Conservation (phyloP, 1,140 invertebrate species). For the Antheraea mylitta region DNA sequence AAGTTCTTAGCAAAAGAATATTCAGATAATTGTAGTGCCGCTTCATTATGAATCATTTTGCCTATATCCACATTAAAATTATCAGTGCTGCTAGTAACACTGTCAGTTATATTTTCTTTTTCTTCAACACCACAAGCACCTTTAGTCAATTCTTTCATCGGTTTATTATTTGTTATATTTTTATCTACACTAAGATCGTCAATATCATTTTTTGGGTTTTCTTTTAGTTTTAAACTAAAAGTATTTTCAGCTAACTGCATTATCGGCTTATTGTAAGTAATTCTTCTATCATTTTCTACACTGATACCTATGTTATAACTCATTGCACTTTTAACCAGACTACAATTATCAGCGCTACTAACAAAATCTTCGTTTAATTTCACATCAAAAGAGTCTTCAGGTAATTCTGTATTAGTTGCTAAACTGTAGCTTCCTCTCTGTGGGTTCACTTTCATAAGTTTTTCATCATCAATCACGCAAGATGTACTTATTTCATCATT, state of each 20-base stretch:
- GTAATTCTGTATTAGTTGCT: constrained; percentile 3
- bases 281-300: not conserved
- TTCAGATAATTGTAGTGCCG: not conserved
- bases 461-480: not conserved
- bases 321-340: not conserved
- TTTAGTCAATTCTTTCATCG: not conserved
- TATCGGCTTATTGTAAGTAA: not conserved
- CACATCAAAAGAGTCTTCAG: not conserved
- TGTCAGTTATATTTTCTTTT: not conserved
- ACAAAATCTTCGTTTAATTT: not conserved
- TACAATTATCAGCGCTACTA: not conserved
- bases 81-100: not conserved
- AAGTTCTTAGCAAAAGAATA: not conserved
- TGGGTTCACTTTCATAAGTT: not conserved
- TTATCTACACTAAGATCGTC: not conserved
- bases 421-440: not conserved
- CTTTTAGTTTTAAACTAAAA: not conserved
- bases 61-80: not conserved
- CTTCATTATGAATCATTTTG: not conserved
- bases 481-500: not conserved
- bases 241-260: not conserved
- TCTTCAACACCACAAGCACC: not conserved
- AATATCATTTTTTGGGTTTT: not conserved
- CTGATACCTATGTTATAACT: too few relatives aligned
- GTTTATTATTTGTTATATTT: not conserved